A percentile compares a stretch with the other conserved stretches of the same genome.
Evolutionary conservation across 2,888 invertebrate genomes (phyloP).

Genomic region (Hofmannophila pseudospretella): DNA sequence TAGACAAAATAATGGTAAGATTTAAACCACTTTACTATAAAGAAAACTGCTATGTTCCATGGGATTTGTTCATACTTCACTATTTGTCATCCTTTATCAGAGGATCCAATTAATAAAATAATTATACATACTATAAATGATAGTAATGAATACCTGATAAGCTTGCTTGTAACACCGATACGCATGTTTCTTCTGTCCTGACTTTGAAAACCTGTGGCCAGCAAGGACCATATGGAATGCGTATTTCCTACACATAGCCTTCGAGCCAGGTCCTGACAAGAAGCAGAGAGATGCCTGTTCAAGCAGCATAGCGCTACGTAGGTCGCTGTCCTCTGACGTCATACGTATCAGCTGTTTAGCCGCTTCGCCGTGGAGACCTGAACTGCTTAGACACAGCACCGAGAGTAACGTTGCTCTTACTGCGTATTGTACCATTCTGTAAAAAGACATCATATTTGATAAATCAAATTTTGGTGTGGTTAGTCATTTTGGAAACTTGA

Average conservation of each 20-base stretch:
- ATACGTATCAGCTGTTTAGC: slow-evolving; percentile 95
- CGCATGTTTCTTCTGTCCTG: slow-evolving; percentile 94
- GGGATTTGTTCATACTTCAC: too few relatives aligned
- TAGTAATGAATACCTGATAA: slow-evolving; percentile 91
- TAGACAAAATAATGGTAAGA: too few relatives aligned
- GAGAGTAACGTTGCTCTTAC: slow-evolving; percentile 94
- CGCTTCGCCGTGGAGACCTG: slow-evolving; percentile 91
- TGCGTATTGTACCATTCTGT: slow-evolving; percentile 93
- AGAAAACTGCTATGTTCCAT: too few relatives aligned
- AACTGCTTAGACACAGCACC: slow-evolving; percentile 89
- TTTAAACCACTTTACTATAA: too few relatives aligned
- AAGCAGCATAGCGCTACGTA: slow-evolving; percentile 93
- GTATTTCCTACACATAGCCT: slow-evolving; percentile 92
- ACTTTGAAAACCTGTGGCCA: slow-evolving; percentile 96
- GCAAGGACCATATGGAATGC: slow-evolving; percentile 98
- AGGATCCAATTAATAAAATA: too few relatives aligned
- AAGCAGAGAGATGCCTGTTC: slow-evolving; percentile 98
- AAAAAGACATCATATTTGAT: too few relatives aligned
- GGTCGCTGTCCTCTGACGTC: slow-evolving; percentile 98
- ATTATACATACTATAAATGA: too few relatives aligned
- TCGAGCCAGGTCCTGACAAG: slow-evolving; percentile 77
- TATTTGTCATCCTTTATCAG: too few relatives aligned
- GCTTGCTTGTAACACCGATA: slow-evolving; percentile 95
- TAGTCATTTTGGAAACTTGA: too few relatives aligned
- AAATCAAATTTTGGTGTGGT: too few relatives aligned